Evolutionary conservation across 2,797 vertebrate genomes (phyloP).

Genomic region (Myotis planiceps): DNA sequence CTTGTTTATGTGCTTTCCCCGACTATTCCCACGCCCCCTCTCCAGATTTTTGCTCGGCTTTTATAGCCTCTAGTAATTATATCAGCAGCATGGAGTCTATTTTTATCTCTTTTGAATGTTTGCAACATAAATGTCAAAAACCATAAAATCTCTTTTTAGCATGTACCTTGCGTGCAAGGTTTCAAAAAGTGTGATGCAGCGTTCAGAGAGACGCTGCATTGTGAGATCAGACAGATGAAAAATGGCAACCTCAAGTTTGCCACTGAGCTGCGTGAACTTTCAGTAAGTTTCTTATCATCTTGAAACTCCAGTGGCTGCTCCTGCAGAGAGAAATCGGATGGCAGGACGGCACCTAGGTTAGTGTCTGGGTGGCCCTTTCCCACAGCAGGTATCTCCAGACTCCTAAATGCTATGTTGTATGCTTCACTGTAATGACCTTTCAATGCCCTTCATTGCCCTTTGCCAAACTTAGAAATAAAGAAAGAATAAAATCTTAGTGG

Average conservation of each 20-base stretch:
- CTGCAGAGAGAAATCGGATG: background rate
- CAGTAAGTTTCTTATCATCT: background rate
- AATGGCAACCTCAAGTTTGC: background rate
- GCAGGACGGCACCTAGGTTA: background rate
- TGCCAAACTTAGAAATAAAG: conserved; percentile 14
- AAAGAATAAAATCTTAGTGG: conserved; percentile 11
- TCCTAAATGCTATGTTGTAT: background rate
- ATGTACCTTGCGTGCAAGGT: conserved; percentile 57
- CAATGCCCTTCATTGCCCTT: background rate
- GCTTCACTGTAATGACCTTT: conserved; percentile 43
- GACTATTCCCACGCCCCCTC: conserved; percentile 69
- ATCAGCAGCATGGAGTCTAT: conserved; percentile 66
- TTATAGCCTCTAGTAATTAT: conserved; percentile 76
- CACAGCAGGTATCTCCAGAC: background rate
- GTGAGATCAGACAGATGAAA: conserved; percentile 57
- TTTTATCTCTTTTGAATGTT: conserved; percentile 71
- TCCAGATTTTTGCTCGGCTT: conserved; percentile 60
- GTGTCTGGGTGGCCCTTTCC: background rate
- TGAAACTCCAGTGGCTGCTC: conserved; percentile 40
- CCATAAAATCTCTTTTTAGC: conserved; percentile 48
- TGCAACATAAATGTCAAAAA: conserved; percentile 63
- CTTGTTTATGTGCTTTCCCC: conserved; percentile 62
- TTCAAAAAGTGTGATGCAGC: conserved; percentile 47
- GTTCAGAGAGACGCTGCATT: background rate
- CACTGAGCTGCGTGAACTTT: conserved; percentile 9